Conservation (phyloP, 2,113 vertebrate genomes). For the Phalacrocorax brasilianus region DNA sequence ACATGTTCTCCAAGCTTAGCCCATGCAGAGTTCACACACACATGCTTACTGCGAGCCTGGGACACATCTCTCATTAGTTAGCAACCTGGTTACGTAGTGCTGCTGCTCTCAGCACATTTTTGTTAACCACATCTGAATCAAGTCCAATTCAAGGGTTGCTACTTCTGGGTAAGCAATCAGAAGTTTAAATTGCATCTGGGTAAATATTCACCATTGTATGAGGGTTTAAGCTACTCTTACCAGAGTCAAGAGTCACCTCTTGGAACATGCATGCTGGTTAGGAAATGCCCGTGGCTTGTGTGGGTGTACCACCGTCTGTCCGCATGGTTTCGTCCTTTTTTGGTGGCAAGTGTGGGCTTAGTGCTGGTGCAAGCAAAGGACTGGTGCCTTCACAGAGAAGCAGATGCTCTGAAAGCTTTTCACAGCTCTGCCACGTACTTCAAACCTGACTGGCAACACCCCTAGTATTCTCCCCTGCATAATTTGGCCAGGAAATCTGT, state of each 20-base stretch:
- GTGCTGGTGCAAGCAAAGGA: background rate
- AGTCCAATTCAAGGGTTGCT: background rate
- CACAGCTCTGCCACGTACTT: background rate
- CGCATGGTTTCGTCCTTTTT: background rate
- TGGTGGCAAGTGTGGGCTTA: background rate
- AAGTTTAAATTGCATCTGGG: background rate
- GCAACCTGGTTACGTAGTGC: rapidly evolving
- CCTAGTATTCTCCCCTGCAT: background rate
- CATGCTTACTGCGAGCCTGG: rapidly evolving
- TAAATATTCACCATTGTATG: background rate
- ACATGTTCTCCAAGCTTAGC: background rate
- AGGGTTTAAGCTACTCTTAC: background rate
- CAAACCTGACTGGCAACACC: background rate
- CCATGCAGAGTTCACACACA: rapidly evolving
- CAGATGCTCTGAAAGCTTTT: slow-evolving; percentile 37
- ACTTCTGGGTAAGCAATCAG: slow-evolving; percentile 52
- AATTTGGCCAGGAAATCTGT: background rate
- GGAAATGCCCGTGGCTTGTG: background rate
- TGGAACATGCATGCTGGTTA: rapidly evolving
- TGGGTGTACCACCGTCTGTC: background rate
- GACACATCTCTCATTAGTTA: background rate
- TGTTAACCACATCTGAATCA: background rate
- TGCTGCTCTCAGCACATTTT: slow-evolving; percentile 24
- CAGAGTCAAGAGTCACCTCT: background rate
- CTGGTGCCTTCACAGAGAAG: background rate